Base-by-base conservation (phyloP, 2,888 invertebrate genomes). In the Mesoligia furuncula region DNA sequence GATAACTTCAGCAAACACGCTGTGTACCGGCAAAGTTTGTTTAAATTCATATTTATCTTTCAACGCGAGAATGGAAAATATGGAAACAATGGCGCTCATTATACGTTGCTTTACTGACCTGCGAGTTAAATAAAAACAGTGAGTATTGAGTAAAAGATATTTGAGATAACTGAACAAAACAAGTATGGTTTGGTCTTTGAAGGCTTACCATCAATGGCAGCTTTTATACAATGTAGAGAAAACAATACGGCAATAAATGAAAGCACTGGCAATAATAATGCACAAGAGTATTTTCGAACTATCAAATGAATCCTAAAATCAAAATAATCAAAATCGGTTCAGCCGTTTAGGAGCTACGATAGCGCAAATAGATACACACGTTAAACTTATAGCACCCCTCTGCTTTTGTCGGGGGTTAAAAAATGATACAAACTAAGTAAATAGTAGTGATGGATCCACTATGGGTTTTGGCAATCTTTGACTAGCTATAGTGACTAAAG, bases 1-100 rank as follows among this genome's bases (percentile, higher is more conserved):
- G 79, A 84, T 83, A 85, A 75, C 73, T 84, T 75, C 27, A 79
- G 81, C 81, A 85, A 86, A 88, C 78, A 85, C 64, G 69, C 74
- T 70, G 45, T 73, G 61, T 45, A 61, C 64, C 57, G 51, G 68
- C 79, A 80, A 80, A 36, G 79, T 76, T 77, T 79, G 69, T 81
- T 82, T 69, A 45, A 81, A 79, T 83, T 79, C 73, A 73, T 81
- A 79, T 84, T 83, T 85, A 87, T 79, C 67, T 77, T 82, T 79
- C 61, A 78, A 75, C 65, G 67, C 79, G 61, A 88, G 84, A 85
- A 86, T 79, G 80, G 77, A 83, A 71, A 77, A 81, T 80, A 73
- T 69, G 69, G 65, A 79, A 86, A 88, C 84, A 88, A 86, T 88
- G 71, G 70, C 51, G 15, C 39, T 77, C 67, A 75, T 81, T 82